Evolutionary conservation across 2,797 vertebrate species (phyloP), one percentile per base, ranked within the genome.

Genomic region (Cirrhinus mrigala): DNA sequence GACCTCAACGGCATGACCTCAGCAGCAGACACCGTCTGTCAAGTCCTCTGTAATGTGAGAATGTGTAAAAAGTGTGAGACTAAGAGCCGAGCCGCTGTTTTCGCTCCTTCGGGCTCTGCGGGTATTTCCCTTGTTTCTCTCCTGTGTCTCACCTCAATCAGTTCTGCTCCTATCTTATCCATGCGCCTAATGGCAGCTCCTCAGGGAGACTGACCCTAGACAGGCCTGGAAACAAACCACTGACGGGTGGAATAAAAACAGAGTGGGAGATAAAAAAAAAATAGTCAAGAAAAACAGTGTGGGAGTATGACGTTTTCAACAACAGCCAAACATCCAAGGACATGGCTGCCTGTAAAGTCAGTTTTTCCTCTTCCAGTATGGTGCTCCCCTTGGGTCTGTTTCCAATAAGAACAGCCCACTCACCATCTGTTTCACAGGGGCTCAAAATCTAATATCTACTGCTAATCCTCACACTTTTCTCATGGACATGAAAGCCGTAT

Each of bases 141-240:
- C 64, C 46, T 44, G 58, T 68, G 44, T 14, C 46, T 83, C 70
- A 33, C 73, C 54, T 29, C 50, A 58, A 81, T 66, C 83, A 82
- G 82, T 74, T 27, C 50, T 29, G 68, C 50, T 83, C 69, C 74
- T 87, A 81, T 87, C 87, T 85, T 81, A 86, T 89, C 88, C 83
- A 79, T 46, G 52, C 20, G 52, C 80, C 58, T 84, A 78, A 85
- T 70, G 66, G 85, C 15, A n/a, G 64, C 76, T 71, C 87, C 84
- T 27, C 58, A 56, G 71, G 85, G 74, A 77, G 74, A 50, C 20
- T 80, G 80, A 75, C 83, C 79, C 71, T 80, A 79, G 85, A 89
- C 77, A 82, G 78, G 77, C 50, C 74, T 88, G 82, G 83, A 87
- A 85, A 85, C 83, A 81, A 87, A 86, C 86, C 68, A 86, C 82